Conservation (phyloP, 2,888 invertebrate genomes). For the Teinopalpus imperialis region DNA sequence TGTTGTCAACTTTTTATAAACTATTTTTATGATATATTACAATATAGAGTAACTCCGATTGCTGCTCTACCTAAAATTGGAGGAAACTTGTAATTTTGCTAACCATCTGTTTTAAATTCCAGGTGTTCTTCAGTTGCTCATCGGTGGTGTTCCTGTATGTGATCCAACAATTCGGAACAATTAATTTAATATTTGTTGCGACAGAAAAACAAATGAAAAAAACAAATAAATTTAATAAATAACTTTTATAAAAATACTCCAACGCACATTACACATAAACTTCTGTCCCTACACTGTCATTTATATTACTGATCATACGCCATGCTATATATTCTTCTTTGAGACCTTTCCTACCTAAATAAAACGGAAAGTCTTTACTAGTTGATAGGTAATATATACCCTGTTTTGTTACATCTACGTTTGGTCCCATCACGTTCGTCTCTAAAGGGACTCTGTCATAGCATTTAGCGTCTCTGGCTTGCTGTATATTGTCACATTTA, state of each 20-base stretch:
- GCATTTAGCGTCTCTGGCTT: constrained; percentile 61
- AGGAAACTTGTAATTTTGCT: too few relatives aligned
- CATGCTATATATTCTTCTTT: constrained; percentile 56
- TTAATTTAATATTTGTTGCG: too few relatives aligned
- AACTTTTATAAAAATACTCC: not conserved
- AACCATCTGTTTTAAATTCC: too few relatives aligned
- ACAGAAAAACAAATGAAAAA: too few relatives aligned
- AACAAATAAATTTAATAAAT: constrained; percentile 1
- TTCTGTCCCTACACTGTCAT: constrained; percentile 55
- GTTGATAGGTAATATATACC: constrained; percentile 69
- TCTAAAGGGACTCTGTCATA: constrained; percentile 49
- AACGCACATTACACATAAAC: constrained; percentile 48
- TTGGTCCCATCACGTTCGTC: constrained; percentile 55
- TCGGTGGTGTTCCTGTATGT: too few relatives aligned
- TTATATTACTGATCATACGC: constrained; percentile 55
- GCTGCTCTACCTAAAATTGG: too few relatives aligned
- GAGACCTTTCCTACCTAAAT: constrained; percentile 60
- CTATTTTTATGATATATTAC: too few relatives aligned
- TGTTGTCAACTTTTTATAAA: too few relatives aligned
- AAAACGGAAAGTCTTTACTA: constrained; percentile 56
- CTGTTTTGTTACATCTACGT: constrained; percentile 45
- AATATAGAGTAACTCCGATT: too few relatives aligned
- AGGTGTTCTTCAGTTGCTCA: too few relatives aligned
- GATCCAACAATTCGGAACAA: too few relatives aligned
- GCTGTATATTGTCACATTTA: constrained; percentile 59